Conservation (phyloP, 2,113 vertebrate genomes). For the Eulacestoma nigropectus region DNA sequence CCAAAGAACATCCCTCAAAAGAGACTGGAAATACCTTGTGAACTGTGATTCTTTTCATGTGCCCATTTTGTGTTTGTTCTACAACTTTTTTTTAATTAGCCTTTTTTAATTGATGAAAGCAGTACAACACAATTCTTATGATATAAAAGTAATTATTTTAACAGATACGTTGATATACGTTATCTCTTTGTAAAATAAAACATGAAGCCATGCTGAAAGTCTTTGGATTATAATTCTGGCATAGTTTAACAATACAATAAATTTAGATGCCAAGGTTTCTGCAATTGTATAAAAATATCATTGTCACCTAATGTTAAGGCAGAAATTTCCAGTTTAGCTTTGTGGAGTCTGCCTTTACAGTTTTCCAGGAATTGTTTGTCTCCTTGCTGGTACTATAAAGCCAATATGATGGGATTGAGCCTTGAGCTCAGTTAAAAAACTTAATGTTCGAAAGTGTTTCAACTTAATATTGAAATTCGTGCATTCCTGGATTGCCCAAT, state of each 20-base stretch:
- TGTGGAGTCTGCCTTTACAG: not conserved
- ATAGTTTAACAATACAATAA: not conserved
- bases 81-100: not conserved
- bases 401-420: not conserved
- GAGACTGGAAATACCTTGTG: not conserved
- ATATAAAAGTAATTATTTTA: not conserved
- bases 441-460: not conserved
- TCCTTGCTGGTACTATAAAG: not conserved
- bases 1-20: not conserved
- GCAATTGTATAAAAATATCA: not conserved
- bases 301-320: accelerated
- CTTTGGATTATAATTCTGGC: not conserved
- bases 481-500: not conserved
- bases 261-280: not conserved
- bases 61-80: not conserved
- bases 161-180: not conserved
- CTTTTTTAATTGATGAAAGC: not conserved
- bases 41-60: not conserved
- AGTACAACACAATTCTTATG: not conserved
- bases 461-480: not conserved
- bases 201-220: not conserved
- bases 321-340: not conserved
- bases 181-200: not conserved
- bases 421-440: not conserved
- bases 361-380: not conserved